These are phyloP conservation scores for Orthonyx spaldingii DNA, from an alignment of 2,113 vertebrate genomes.

Conservation along the genomic window DNA sequence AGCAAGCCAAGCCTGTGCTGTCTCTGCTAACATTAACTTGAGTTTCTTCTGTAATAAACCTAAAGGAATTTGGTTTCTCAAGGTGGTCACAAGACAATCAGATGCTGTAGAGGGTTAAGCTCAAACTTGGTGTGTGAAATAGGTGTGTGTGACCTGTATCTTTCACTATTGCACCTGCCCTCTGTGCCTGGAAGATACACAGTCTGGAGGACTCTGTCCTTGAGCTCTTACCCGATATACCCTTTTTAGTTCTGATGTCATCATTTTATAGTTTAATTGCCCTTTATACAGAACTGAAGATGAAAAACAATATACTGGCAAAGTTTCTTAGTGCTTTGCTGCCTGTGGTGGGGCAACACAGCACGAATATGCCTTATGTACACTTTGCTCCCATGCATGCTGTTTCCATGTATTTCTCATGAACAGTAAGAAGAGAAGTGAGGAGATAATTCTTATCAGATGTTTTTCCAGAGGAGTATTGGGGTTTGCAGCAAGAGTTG, in stretches of 20 bases:
- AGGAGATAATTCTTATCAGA: background rate
- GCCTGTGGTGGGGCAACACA: background rate
- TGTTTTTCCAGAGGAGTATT: background rate
- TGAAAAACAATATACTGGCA: fast-evolving
- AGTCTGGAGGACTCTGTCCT: background rate
- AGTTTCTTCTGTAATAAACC: slow-evolving; percentile 17
- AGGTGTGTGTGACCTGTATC: background rate
- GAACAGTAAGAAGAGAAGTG: background rate
- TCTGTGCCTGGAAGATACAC: background rate
- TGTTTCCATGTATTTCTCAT: background rate
- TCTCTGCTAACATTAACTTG: background rate
- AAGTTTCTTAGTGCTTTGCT: background rate
- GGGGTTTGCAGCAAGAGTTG: background rate
- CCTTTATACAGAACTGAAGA: background rate
- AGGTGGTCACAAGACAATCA: background rate
- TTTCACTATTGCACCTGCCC: background rate
- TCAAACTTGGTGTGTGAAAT: background rate
- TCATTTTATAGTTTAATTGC: background rate
- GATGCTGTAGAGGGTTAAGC: background rate
- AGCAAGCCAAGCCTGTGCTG: background rate
- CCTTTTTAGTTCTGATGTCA: background rate
- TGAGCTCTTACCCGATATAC: background rate
- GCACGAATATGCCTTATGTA: fast-evolving
- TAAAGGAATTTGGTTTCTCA: slow-evolving; percentile 31
- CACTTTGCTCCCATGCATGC: fast-evolving